Conservation (phyloP, 1,140 invertebrate species). For the Anastrepha obliqua region DNA sequence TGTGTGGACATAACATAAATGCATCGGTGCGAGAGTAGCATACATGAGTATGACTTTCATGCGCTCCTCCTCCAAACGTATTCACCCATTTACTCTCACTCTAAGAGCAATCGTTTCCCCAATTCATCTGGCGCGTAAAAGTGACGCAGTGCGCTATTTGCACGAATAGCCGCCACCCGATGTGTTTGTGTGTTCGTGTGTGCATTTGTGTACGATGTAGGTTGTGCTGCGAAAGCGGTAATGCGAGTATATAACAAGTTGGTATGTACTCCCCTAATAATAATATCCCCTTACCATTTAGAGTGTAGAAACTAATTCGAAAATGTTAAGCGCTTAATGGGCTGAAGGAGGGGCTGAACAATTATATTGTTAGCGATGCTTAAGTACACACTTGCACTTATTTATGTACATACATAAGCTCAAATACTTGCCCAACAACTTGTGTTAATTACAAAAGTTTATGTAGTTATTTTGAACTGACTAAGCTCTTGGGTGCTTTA, state of each 20-base stretch:
- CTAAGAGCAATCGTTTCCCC: constrained; percentile 20
- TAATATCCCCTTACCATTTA: not conserved
- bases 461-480: constrained; percentile 60
- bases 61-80: not conserved
- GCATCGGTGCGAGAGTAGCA: not conserved
- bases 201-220: not conserved
- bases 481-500: not conserved
- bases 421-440: constrained; percentile 62
- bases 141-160: constrained; percentile 33
- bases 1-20: not conserved
- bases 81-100: not conserved
- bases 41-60: not conserved
- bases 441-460: constrained; percentile 71
- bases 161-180: not conserved
- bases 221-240: not conserved
- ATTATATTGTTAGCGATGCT: not conserved
- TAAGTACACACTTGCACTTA: no score
- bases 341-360: not conserved
- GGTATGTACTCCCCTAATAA: no score
- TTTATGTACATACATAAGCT: not conserved
- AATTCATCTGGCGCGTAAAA: constrained; percentile 31
- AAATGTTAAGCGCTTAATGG: not conserved
- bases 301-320: not conserved
- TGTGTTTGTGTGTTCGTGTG: constrained; percentile 32
- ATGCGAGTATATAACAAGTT: no score